phyloP scores from a whole-genome alignment of 1,140 invertebrate species.

The Drosophila virilis region DNA sequence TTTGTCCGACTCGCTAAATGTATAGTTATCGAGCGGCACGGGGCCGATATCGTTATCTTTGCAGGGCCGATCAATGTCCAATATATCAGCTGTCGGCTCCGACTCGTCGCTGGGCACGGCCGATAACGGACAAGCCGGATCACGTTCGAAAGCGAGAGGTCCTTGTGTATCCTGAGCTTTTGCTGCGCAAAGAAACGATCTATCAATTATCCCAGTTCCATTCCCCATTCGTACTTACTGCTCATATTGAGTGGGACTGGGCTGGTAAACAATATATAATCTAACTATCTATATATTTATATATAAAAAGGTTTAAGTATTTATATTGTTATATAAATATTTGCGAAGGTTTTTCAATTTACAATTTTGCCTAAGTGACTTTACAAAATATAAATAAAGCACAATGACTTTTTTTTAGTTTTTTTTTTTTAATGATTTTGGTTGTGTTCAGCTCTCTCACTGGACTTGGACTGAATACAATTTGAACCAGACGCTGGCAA shows the following conservation, averaged over 20 bases:
- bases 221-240: constrained; percentile 59
- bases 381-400: constrained; percentile 1
- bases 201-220: no score
- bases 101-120: neutral
- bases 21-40: constrained; percentile 35
- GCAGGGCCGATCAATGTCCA: constrained; percentile 40
- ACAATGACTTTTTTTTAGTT: neutral
- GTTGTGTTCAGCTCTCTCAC: constrained; percentile 10
- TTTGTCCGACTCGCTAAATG: constrained; percentile 23
- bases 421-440: neutral
- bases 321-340: neutral
- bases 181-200: neutral
- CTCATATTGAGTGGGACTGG: constrained; percentile 58
- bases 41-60: constrained; percentile 13
- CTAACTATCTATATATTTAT: neutral
- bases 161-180: constrained; percentile 2
- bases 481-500: neutral
- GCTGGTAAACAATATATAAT: neutral
- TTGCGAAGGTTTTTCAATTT: neutral
- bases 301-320: neutral
- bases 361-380: neutral
- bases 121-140: constrained; percentile 11
- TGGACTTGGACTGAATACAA: neutral
- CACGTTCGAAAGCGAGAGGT: neutral
- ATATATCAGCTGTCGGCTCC: neutral